Evolutionary conservation across 2,888 invertebrate genomes (phyloP).

Genomic region (Pomacea canaliculata): DNA sequence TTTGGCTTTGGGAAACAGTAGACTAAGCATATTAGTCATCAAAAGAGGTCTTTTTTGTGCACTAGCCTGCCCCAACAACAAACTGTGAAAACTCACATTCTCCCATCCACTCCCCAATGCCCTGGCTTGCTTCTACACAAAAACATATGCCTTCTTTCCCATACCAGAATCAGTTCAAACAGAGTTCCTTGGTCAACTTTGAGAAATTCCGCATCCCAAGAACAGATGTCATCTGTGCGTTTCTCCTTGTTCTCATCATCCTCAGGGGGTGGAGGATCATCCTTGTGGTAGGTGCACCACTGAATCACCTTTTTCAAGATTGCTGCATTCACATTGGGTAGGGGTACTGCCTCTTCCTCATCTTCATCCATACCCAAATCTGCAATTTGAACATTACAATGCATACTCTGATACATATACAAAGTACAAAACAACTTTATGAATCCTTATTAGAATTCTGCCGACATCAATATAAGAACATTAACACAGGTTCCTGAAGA

Average conservation of each 20-base stretch:
- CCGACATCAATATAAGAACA: no score
- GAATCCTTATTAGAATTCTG: no score
- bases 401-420: no score
- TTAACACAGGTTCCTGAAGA: no score
- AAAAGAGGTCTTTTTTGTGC: no score
- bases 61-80: no score
- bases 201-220: slow-evolving; percentile 99
- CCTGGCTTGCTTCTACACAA: no score
- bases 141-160: slow-evolving; percentile 26
- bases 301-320: slow-evolving; percentile 84
- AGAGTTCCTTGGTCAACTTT: slow-evolving; percentile 86
- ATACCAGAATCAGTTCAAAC: slow-evolving; percentile 89
- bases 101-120: no score
- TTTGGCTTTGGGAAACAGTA: no score
- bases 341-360: slow-evolving; percentile 85
- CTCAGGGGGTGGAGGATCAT: slow-evolving; percentile 87
- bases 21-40: no score
- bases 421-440: no score
- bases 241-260: slow-evolving; percentile 98
- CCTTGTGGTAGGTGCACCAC: slow-evolving; percentile 74
- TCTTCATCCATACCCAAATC: slow-evolving; percentile 74
- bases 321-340: slow-evolving; percentile 97
- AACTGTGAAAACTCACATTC: no score
- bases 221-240: slow-evolving; percentile 97
- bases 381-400: slow-evolving; percentile 25